These are phyloP conservation scores for Eurystomus gularis DNA, from an alignment of 2,113 vertebrate species.

Conservation along the genomic window DNA sequence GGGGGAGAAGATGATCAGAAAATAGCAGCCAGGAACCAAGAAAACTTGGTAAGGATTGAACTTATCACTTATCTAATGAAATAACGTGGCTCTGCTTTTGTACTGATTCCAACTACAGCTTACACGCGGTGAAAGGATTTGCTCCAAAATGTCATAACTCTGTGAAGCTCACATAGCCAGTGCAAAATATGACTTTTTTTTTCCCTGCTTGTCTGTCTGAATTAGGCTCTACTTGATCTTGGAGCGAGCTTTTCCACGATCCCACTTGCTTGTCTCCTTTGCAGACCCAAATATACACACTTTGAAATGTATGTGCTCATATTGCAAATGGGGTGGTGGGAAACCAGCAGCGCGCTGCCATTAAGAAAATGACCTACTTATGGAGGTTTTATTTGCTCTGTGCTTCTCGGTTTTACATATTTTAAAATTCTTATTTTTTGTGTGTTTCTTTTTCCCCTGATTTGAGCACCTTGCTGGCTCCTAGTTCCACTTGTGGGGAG, in stretches of 20 bases:
- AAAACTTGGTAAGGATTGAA: conserved; percentile 79
- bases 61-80: conserved; percentile 57
- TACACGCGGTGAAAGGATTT: not conserved
- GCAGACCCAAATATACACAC: not conserved
- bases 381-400: not conserved
- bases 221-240: conserved; percentile 46
- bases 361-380: not conserved
- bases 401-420: not conserved
- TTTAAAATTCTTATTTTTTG: not conserved
- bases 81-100: conserved; percentile 26
- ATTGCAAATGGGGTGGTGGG: not conserved
- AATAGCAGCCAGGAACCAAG: conserved; percentile 82
- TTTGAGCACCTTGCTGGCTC: not conserved
- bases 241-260: not conserved
- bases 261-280: not conserved
- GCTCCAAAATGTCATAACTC: conserved; percentile 21
- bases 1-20: conserved; percentile 83
- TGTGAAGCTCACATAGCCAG: conserved; percentile 44
- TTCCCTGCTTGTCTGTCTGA: conserved; percentile 59
- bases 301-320: not conserved
- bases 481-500: not conserved
- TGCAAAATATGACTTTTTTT: not conserved
- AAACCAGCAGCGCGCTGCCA: not conserved
- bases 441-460: not conserved
- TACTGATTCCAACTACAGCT: not conserved